Conservation (phyloP, 2,113 vertebrate genomes). For the Hystrix cristata region DNA sequence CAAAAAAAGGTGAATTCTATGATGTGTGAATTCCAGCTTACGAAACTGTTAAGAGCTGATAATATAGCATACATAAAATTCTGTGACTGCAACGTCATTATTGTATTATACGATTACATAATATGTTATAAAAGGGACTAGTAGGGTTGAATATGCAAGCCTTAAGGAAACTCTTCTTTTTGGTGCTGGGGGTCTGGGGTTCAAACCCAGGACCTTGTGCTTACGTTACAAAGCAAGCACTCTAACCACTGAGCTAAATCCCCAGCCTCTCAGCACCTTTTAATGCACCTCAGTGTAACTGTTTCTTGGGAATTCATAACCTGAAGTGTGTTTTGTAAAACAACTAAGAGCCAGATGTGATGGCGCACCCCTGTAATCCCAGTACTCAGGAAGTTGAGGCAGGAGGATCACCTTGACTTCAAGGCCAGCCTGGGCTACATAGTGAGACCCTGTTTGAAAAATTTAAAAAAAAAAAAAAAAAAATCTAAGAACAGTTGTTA, state of each 20-base stretch:
- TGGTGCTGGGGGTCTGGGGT: no score
- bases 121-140: neutral
- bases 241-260: no score
- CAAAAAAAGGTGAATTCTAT: neutral
- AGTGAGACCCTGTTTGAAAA: neutral
- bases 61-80: neutral
- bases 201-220: no score
- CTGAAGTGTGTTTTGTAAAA: neutral
- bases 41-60: neutral
- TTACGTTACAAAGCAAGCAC: no score
- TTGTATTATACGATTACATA: neutral
- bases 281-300: neutral
- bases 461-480: neutral
- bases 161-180: neutral
- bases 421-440: neutral
- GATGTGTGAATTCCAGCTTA: neutral
- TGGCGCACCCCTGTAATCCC: neutral
- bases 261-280: neutral
- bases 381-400: neutral
- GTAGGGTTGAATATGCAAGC: neutral
- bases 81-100: neutral
- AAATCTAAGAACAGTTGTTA: neutral
- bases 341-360: neutral
- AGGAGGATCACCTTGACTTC: neutral
- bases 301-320: slow-evolving; percentile 3